Evolutionary conservation across 2,888 invertebrate genomes (phyloP).

Genomic region (Beris morrisii): DNA sequence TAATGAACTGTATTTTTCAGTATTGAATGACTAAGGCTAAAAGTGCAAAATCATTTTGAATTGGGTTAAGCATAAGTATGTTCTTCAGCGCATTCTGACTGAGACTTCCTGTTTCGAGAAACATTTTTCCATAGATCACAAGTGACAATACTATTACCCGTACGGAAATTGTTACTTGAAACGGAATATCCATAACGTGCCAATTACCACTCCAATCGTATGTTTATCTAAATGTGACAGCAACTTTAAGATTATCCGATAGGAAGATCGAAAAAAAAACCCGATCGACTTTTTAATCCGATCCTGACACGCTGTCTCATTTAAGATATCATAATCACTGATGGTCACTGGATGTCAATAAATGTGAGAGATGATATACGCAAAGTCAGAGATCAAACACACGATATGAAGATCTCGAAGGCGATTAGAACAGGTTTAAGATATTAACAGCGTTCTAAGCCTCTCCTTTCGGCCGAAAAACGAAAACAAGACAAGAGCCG

Average conservation of each 20-base stretch:
- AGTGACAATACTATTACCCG: no score
- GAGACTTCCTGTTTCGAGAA: no score
- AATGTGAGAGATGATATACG: constrained; percentile 24
- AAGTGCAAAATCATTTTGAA: no score
- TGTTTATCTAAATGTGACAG: constrained; percentile 17
- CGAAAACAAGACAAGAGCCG: neutral
- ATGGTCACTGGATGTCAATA: constrained; percentile 33
- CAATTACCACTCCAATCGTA: no score
- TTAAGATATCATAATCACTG: constrained; percentile 37
- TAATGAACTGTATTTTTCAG: no score
- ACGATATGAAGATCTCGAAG: constrained; percentile 10
- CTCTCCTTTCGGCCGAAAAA: constrained; percentile 11
- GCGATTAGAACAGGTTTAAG: constrained; percentile 23
- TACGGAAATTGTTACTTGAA: no score
- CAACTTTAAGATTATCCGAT: constrained; percentile 23
- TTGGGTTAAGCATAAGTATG: no score
- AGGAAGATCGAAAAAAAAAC: neutral
- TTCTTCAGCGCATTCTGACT: no score
- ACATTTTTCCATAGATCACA: no score
- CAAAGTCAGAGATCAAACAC: constrained; percentile 11
- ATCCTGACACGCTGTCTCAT: constrained; percentile 34
- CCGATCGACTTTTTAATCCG: constrained; percentile 28
- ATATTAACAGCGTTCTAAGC: neutral
- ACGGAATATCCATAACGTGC: no score
- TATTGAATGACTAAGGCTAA: no score